These are phyloP conservation scores for Craseonycteris thonglongyai DNA, from an alignment of 2,113 vertebrate species.

Conservation along the genomic window DNA sequence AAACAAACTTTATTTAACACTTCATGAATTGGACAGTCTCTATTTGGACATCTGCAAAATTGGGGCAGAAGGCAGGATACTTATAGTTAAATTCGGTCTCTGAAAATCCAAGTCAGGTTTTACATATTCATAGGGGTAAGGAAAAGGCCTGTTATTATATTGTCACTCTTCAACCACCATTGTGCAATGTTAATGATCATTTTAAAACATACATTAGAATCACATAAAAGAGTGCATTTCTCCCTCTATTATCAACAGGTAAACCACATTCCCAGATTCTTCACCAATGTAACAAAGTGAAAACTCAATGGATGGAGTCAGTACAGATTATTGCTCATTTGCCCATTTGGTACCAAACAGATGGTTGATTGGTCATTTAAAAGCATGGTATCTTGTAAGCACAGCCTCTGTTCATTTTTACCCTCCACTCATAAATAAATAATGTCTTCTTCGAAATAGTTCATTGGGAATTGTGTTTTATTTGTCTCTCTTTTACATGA, in stretches of 20 bases:
- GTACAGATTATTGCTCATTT: background rate
- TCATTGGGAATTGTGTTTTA: background rate
- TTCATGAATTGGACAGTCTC: background rate
- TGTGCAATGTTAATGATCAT: background rate
- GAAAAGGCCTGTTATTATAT: background rate
- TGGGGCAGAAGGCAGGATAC: background rate
- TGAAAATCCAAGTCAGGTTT: constrained; percentile 11
- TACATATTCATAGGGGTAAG: background rate
- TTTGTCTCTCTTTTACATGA: background rate
- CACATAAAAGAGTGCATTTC: background rate
- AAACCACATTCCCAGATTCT: background rate
- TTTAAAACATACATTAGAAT: background rate
- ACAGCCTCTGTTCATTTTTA: background rate
- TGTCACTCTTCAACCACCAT: background rate
- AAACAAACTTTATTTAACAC: too few relatives aligned
- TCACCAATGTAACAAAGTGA: background rate
- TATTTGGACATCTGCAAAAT: background rate
- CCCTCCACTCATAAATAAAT: background rate
- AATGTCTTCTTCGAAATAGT: background rate
- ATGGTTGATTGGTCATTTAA: background rate
- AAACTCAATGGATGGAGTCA: background rate
- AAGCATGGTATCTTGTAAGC: background rate
- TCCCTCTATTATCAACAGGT: background rate
- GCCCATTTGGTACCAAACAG: background rate
- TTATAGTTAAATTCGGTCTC: background rate